Evolutionary conservation across 2,888 invertebrate genomes (phyloP), one percentile per base, ranked within the genome.

Genomic region (Nomada goodeniana): DNA sequence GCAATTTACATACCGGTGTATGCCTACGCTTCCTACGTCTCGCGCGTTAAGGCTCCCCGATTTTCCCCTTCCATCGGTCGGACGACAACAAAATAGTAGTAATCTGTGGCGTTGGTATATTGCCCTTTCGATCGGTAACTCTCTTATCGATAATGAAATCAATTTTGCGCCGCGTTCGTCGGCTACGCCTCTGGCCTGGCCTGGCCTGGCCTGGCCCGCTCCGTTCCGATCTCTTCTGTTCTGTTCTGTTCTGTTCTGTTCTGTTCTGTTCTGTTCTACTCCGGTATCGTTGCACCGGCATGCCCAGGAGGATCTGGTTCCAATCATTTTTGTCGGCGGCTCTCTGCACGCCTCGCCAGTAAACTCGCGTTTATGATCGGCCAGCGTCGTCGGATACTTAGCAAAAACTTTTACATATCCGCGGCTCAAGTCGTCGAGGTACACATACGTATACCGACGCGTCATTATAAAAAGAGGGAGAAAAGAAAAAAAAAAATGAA

Each of bases 341-440:
- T 59, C 53, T 69, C 44, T 59, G 72, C 50, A 60, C 29, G 64
- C 44, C 47, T 50, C 57, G 76, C 50, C 77, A 47, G 67, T 64
- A 69, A 87, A 82, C 78, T 86, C 76, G 76, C 59, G 55, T 81
- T 83, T 79, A 81, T 57, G 79, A 74, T 72, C 80, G 69, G 23
- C 29, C 42, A 65, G 47, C 26, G 26, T 76, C 77, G 52, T 13
- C 60, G 72, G 23, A 23, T 15, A 9, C 7, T 61, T 36, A 23
- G 57, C 47, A 63, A 76, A 76, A 71, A 60, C 23, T 59, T 68
- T 52, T 60, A 64, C 60, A 53, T 63, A 67, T 72, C 18, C 69
- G 36, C 11, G 1, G 5, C 11, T 36, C 18, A n/a, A 29, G 11
- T 18, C 20, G 53, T 44, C 53, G 15, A 4, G 57, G 2, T 44